Conservation (phyloP, 2,113 vertebrate species). For the Lathamus discolor region DNA sequence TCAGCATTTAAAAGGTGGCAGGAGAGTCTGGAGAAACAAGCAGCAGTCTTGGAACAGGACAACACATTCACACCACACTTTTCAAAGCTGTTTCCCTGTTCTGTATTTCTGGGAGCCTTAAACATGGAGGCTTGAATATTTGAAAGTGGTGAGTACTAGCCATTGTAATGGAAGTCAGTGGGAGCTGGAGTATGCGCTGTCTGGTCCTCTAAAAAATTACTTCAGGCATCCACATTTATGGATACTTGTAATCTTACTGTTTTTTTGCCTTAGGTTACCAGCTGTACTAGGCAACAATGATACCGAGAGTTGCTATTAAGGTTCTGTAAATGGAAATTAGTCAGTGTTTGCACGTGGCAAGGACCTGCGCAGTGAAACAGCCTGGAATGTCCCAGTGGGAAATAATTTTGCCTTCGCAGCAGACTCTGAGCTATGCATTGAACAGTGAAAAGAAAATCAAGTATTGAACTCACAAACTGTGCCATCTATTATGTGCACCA, state of each 20-base stretch:
- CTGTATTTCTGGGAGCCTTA: neutral
- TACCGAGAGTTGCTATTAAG: neutral
- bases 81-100: neutral
- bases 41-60: neutral
- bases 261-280: neutral
- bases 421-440: neutral
- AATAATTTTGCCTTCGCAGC: conserved; percentile 20
- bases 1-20: neutral
- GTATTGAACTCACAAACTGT: conserved; percentile 16
- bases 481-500: conserved; percentile 1
- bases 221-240: neutral
- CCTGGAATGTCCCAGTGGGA: neutral
- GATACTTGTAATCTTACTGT: neutral
- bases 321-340: neutral
- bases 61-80: neutral
- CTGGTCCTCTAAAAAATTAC: neutral
- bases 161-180: neutral
- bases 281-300: neutral
- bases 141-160: neutral
- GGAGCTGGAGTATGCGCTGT: neutral
- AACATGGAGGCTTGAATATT: neutral
- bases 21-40: neutral
- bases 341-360: neutral
- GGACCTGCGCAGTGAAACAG: neutral
- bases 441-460: conserved; percentile 18